A percentile compares a stretch with the other conserved stretches of the same genome.
These are phyloP conservation scores for Acrobasis consociella DNA, from an alignment of 2,888 invertebrate genomes.

Conservation along the genomic window DNA sequence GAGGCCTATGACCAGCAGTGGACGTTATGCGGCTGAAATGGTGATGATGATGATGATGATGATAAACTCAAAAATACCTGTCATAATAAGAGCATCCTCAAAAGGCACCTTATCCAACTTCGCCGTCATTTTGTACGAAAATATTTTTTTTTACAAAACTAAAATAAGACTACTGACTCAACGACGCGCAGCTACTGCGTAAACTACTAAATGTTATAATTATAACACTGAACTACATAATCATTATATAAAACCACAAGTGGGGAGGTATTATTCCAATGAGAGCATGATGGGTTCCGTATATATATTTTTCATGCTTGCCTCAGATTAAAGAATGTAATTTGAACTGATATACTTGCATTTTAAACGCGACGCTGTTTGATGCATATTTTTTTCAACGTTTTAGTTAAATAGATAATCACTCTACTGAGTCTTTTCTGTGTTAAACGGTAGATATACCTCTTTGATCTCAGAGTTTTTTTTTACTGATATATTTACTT, in stretches of 20 bases:
- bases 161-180: neutral
- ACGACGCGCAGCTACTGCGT: neutral
- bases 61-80: constrained; percentile 45
- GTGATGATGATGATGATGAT: too few relatives aligned
- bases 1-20: too few relatives aligned
- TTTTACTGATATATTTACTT: too few relatives aligned
- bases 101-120: constrained; percentile 49
- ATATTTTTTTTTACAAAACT: neutral
- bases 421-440: too few relatives aligned
- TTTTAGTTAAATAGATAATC: too few relatives aligned
- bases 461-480: too few relatives aligned
- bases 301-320: neutral
- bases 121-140: constrained; percentile 37
- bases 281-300: neutral
- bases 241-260: neutral
- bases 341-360: too few relatives aligned
- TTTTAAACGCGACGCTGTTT: too few relatives aligned
- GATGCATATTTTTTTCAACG: too few relatives aligned
- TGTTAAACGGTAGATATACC: too few relatives aligned
- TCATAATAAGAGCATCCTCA: constrained; percentile 56
- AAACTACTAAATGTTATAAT: neutral
- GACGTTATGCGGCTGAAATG: too few relatives aligned
- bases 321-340: too few relatives aligned
- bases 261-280: neutral
- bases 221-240: neutral